Evolutionary conservation across 2,113 vertebrate species (phyloP), one percentile per base, ranked within the genome.

Genomic region (Agelaius tricolor): DNA sequence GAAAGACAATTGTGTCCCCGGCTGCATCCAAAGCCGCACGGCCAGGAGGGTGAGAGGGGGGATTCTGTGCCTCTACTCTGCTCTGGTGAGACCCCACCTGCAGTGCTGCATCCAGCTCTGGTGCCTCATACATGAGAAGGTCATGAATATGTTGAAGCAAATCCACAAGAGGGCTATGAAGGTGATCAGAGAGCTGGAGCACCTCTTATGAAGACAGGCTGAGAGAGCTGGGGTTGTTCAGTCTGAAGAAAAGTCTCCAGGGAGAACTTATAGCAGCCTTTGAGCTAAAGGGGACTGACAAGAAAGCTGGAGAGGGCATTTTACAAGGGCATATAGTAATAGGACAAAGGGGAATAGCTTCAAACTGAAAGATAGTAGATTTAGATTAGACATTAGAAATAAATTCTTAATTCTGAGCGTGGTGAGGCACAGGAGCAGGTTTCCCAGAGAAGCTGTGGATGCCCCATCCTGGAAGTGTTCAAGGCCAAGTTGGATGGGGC

Each of bases 31-130:
- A 37, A 81, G 31, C n/a, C 41, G 24, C 6, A 1, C 4, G 24
- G 5, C 4, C 30, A 71, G n/a, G 23, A 71, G 41, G 39, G 24
- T 0, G 0, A 54, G 20, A 24, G 15, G 20, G 1, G 7, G 8
- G 9, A 55, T 71, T 78, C 47, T 59, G 14, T 30, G 6, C 13
- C 24, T 63, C 33, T 27, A 0, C 16, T 55, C 17, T 22, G 31
- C 35, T 23, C 67, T 58, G 31, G 7, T 22, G 35, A 80, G 31
- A 80, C 7, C 3, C 3, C 31, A 51, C 18, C 35, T 35, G 49
- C 21, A 31, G 30, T 22, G 14, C 67, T 80, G 17, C 51, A 57
- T 7, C 26, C 43, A 31, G 17, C 9, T 33, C 26, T 73, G 67
- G 14, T 10, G 10, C 35, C 22, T 66, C 35, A 22, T 15, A 4